These are phyloP conservation scores for Sycophaga agraensis DNA, from an alignment of 1,140 invertebrate species.

Conservation along the genomic window DNA sequence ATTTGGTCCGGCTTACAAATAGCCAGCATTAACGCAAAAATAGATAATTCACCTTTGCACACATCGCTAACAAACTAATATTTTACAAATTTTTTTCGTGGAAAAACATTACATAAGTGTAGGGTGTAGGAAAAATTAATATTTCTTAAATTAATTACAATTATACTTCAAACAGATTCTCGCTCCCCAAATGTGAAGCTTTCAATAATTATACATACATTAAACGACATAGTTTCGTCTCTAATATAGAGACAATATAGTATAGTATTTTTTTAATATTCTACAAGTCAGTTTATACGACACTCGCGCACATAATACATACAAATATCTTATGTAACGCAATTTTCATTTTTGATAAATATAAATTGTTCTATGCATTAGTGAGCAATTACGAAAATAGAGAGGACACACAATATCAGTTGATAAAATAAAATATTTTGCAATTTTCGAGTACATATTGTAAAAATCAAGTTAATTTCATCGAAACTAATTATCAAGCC, in stretches of 20 bases:
- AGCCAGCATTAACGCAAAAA: constrained; percentile 20
- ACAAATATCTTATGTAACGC: too few species aligned
- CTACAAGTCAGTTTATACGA: constrained; percentile 18
- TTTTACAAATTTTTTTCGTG: constrained; percentile 23
- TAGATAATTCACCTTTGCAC: constrained; percentile 18
- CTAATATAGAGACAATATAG: constrained; percentile 43
- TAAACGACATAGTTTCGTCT: constrained; percentile 27
- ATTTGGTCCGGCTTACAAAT: constrained; percentile 32
- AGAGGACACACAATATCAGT: too few species aligned
- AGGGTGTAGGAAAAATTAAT: constrained; percentile 5
- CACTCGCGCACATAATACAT: constrained; percentile 11
- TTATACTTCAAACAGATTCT: constrained; percentile 14
- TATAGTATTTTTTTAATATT: constrained; percentile 13
- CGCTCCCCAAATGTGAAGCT: constrained; percentile 5
- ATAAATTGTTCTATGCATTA: not conserved
- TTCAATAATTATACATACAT: constrained; percentile 8
- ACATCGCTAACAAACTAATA: constrained; percentile 5
- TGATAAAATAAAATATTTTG: constrained; percentile 12
- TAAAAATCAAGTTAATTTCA: too few species aligned
- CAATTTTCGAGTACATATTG: not conserved
- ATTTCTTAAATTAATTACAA: constrained; percentile 29
- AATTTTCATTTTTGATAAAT: constrained; percentile 2
- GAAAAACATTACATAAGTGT: constrained; percentile 12
- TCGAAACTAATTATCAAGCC: too few species aligned
- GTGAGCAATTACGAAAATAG: constrained; percentile 3